Conservation (phyloP, 1,140 invertebrate species). For the Aphelenchoides fujianensis region DNA sequence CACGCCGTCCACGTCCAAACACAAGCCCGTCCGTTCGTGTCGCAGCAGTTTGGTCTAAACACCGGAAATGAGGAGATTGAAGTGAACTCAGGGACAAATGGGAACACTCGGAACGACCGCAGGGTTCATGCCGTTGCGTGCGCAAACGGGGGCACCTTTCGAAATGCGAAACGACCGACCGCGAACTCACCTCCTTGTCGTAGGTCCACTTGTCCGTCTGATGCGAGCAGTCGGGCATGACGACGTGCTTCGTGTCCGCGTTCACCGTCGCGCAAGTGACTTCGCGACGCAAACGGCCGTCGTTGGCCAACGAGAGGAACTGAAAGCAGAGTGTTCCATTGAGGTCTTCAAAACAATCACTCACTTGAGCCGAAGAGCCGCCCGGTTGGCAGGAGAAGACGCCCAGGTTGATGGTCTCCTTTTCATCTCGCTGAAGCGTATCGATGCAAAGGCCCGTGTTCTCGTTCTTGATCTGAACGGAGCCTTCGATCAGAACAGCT, state of each 20-base stretch:
- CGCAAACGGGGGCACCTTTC: conserved; percentile 19
- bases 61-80: too few relatives aligned
- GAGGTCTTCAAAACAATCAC: background rate
- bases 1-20: conserved; percentile 41
- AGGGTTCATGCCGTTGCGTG: conserved; percentile 11
- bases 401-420: conserved; percentile 43
- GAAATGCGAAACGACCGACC: background rate
- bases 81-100: too few relatives aligned
- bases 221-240: conserved; percentile 6
- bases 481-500: background rate
- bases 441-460: conserved; percentile 54
- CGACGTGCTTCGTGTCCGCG: conserved; percentile 24
- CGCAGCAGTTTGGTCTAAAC: conserved; percentile 40
- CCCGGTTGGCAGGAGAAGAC: conserved; percentile 56
- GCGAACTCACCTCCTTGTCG: conserved; percentile 34
- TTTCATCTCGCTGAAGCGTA: conserved; percentile 59
- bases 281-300: conserved; percentile 50
- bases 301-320: conserved; percentile 56
- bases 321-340: conserved; percentile 32
- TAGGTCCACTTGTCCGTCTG: conserved; percentile 35
- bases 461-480: conserved; percentile 46
- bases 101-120: conserved; percentile 2
- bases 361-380: conserved; percentile 55
- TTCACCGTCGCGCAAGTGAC: conserved; percentile 47
- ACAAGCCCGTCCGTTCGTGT: conserved; percentile 39